Evolutionary conservation across 2,113 vertebrate species (phyloP).

Genomic region (Eolophus roseicapilla): DNA sequence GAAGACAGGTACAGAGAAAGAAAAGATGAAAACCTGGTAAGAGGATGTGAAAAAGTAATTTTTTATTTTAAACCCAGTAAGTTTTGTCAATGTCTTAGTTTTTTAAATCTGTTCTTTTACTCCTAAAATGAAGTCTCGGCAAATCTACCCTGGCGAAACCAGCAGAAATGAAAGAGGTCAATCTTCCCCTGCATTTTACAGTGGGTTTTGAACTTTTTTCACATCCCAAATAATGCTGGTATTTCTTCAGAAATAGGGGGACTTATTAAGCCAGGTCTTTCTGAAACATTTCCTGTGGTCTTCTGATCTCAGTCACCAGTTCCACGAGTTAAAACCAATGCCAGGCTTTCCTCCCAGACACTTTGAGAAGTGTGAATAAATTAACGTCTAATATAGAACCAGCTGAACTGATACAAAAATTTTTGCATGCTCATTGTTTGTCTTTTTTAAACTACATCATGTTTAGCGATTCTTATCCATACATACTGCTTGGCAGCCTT

Average conservation of each 20-base stretch:
- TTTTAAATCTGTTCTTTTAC: neutral
- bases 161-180: neutral
- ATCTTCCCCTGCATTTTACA: neutral
- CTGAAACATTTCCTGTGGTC: neutral
- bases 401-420: neutral
- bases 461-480: neutral
- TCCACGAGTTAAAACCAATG: neutral
- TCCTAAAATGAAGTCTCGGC: neutral
- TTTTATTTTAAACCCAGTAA: neutral
- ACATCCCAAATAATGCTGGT: neutral
- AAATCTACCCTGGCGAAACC: neutral
- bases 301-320: neutral
- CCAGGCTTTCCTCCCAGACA: neutral
- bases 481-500: neutral
- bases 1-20: neutral
- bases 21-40: neutral
- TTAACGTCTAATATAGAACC: neutral
- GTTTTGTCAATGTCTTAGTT: neutral
- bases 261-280: neutral
- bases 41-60: neutral
- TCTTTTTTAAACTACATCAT: neutral
- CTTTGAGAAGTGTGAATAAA: neutral
- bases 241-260: neutral
- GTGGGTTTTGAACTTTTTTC: neutral
- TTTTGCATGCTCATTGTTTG: neutral